These are phyloP conservation scores for Haplotaxodon microlepis DNA, from an alignment of 2,113 vertebrate genomes.

Conservation along the genomic window DNA sequence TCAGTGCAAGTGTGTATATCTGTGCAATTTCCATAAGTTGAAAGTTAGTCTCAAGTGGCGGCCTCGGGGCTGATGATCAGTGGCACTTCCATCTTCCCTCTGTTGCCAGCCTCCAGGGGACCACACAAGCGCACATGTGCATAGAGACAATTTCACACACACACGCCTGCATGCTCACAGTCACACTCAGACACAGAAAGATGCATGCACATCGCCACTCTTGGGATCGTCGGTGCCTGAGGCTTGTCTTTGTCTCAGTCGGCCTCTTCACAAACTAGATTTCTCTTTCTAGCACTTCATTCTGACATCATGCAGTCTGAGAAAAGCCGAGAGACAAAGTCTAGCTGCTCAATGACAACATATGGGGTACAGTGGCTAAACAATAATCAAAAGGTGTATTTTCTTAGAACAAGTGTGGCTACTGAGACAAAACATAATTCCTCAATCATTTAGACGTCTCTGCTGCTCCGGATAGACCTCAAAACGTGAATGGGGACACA, in stretches of 20 bases:
- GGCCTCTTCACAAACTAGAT: slow-evolving; percentile 7
- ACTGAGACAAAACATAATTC: background rate
- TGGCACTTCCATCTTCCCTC: slow-evolving; percentile 7
- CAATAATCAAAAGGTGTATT: background rate
- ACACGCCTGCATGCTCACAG: background rate
- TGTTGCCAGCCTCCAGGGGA: slow-evolving; percentile 2
- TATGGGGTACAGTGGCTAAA: background rate
- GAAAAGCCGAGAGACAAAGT: background rate
- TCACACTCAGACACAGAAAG: background rate
- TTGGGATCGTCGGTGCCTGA: slow-evolving; percentile 13
- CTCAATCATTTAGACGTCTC: background rate
- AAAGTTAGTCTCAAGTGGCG: slow-evolving; percentile 26
- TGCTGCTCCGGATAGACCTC: background rate
- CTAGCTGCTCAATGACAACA: background rate
- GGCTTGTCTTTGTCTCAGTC: slow-evolving; percentile 30
- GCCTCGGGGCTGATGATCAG: slow-evolving; percentile 43
- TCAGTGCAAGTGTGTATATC: background rate
- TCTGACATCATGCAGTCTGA: slow-evolving; percentile 5
- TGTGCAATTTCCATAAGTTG: slow-evolving; percentile 29
- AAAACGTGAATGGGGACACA: background rate
- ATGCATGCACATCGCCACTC: background rate
- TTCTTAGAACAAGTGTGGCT: background rate
- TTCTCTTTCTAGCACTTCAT: background rate
- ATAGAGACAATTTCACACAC: background rate
- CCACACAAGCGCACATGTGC: background rate